These are phyloP conservation scores for Bujurquina vittata DNA, from an alignment of 2,113 vertebrate species.

Conservation along the genomic window DNA sequence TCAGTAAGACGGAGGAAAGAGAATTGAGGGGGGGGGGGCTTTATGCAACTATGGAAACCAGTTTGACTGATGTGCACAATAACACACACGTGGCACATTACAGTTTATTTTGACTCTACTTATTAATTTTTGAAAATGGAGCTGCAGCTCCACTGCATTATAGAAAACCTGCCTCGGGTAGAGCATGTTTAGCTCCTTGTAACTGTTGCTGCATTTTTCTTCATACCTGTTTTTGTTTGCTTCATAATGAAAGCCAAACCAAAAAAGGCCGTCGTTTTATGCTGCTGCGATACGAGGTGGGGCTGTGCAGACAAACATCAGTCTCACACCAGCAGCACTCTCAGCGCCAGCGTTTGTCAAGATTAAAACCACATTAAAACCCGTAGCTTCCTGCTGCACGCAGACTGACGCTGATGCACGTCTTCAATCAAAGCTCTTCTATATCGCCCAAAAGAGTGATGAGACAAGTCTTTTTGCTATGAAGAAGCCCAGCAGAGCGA, in stretches of 20 bases:
- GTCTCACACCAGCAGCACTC: not conserved
- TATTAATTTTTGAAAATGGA: not conserved
- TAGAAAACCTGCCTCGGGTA: rapidly evolving
- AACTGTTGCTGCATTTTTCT: not conserved
- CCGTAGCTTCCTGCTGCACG: slow-evolving; percentile 20
- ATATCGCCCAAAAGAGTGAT: not conserved
- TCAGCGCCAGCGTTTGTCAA: not conserved
- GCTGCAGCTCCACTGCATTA: not conserved
- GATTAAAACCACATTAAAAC: slow-evolving; percentile 6
- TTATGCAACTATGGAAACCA: not conserved
- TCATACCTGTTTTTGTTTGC: not conserved
- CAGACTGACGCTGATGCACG: not conserved
- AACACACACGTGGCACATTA: not conserved
- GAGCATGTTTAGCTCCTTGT: not conserved
- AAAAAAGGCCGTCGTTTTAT: not conserved
- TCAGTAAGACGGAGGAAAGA: not conserved
- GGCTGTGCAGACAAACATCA: not conserved
- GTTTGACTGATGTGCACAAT: not conserved
- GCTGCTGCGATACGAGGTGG: not conserved
- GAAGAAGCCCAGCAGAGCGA: not conserved
- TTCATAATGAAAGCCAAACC: not conserved
- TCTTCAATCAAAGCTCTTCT: slow-evolving; percentile 23
- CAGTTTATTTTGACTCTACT: not conserved
- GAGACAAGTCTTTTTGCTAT: not conserved
- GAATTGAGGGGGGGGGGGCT: not conserved